Evolutionary conservation across 2,113 vertebrate genomes (phyloP).

Genomic region (Lampris megalopsis): DNA sequence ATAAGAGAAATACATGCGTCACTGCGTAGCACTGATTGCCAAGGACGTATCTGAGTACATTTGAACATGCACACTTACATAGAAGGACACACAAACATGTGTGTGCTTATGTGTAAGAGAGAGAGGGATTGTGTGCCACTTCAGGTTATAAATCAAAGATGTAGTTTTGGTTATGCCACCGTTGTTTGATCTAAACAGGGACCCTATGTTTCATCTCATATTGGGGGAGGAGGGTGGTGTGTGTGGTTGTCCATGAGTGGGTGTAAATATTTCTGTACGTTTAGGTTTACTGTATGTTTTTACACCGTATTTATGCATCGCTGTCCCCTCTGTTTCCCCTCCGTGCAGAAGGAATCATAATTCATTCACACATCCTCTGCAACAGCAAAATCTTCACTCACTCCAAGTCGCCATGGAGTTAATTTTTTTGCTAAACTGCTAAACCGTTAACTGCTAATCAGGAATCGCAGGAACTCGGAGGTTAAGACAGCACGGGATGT

Average conservation of each 20-base stretch:
- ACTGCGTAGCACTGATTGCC: constrained; percentile 45
- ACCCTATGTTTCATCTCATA: not conserved
- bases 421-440: not conserved
- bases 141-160: no score
- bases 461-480: not conserved
- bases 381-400: no score
- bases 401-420: no score
- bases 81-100: not conserved
- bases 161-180: no score
- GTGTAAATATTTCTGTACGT: not conserved
- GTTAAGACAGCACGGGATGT: not conserved
- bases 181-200: not conserved
- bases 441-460: not conserved
- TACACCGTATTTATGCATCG: not conserved
- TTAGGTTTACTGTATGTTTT: no score
- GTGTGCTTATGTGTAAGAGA: no score
- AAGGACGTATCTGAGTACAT: constrained; percentile 51
- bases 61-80: constrained; percentile 9
- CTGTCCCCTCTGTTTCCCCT: not conserved
- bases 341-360: no score
- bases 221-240: not conserved
- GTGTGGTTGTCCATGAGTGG: not conserved
- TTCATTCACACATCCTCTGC: no score
- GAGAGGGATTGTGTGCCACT: no score
- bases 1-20: constrained; percentile 50